Base-by-base conservation (phyloP, 2,113 vertebrate species). In the Chaenogobius annularis region DNA sequence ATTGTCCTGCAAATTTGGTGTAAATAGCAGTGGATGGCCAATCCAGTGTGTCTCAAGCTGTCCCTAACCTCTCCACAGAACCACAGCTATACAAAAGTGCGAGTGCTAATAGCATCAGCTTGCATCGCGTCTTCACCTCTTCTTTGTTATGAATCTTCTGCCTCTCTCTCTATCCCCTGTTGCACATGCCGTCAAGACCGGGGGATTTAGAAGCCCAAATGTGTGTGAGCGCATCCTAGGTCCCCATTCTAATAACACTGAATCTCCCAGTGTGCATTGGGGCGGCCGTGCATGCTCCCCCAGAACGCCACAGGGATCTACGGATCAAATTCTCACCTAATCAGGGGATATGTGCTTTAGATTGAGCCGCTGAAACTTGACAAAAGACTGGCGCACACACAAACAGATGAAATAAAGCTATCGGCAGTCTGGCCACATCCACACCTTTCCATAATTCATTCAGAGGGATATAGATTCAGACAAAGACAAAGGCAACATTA, bases 221-320 rank as follows among this genome's bases (percentile, higher is more conserved):
- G 68, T 64, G 64, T 77, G 58, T 13, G 44, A 17, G 26, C 2
- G 75, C 70, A 68, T 90, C 79, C 82, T 76, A 91, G 89, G 88
- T 93, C 91, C 93, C 91, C 80, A 79, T 89, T 92, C 90, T 92
- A 93, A 94, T 93, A 94, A 93, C 88, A 86, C 70, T 90, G 89
- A 85, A 83, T 84, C 88, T 91, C 91, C 92, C 91, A 91, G 89
- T 81, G 91, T 83, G 89, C 81, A 68, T 79, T 76, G 85, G 88
- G 88, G 92, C 92, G 90, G 91, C 91, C 85, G 86, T 88, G 90
- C 80, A 80, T 50, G 83, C 78, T 84, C 83, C 84, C 82, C 82
- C 84, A 81, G 75, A 86, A 86, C 64, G 72, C 88, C 88, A 82
- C 81, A 70, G 89, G 87, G 90, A 90, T 87, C 77, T 71, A 74